Conservation (phyloP, 2,113 vertebrate genomes). For the Ardeotis arabs region DNA sequence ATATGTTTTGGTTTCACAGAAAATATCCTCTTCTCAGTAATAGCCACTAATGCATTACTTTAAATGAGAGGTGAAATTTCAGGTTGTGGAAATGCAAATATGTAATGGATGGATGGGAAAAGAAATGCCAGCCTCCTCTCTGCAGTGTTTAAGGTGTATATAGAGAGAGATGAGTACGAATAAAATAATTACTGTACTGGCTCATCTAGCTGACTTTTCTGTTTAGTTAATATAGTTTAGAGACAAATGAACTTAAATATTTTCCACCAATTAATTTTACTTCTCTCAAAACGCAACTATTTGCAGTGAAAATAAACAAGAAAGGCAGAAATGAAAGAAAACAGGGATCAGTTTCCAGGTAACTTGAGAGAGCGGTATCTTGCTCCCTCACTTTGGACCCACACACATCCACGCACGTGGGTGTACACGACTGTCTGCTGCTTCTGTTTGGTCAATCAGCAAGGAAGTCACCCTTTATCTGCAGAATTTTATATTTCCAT, state of each 20-base stretch:
- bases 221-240: not conserved
- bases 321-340: not conserved
- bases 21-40: not conserved
- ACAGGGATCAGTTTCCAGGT: not conserved
- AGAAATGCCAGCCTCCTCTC: not conserved
- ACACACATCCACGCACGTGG: not conserved
- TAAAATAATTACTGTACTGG: not conserved
- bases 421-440: not conserved
- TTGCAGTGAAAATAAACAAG: not conserved
- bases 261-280: not conserved
- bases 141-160: not conserved
- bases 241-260: not conserved
- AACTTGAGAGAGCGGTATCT: not conserved
- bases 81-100: not conserved
- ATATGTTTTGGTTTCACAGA: not conserved
- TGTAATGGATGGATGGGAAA: not conserved
- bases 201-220: not conserved
- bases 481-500: not conserved
- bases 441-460: not conserved
- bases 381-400: not conserved
- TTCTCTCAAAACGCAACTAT: not conserved
- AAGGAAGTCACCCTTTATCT: not conserved
- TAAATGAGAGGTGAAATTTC: not conserved
- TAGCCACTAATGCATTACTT: not conserved
- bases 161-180: not conserved